Conservation (phyloP, 2,113 vertebrate genomes). For the Oxygymnocypris stewartii region DNA sequence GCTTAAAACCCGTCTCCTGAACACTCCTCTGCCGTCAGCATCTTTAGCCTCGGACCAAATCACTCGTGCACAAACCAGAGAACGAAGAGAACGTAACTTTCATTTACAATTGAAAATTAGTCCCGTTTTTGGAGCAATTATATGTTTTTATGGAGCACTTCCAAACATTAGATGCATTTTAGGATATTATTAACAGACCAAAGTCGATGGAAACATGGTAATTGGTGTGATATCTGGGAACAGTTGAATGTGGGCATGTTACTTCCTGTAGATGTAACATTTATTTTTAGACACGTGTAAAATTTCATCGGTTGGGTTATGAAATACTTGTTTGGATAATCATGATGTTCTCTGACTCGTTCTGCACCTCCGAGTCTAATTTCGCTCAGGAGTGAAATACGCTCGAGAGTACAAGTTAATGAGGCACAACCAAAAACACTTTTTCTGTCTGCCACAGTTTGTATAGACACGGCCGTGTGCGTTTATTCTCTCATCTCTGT, state of each 20-base stretch:
- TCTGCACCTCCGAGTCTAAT: not conserved
- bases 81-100: not conserved
- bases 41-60: constrained; percentile 5
- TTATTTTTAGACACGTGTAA: constrained; percentile 9
- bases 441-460: not conserved
- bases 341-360: not conserved
- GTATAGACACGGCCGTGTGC: not conserved
- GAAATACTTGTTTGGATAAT: constrained; percentile 16
- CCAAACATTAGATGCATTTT: not conserved
- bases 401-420: not conserved
- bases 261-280: not conserved
- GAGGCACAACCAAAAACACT: not conserved
- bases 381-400: constrained; percentile 10
- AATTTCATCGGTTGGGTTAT: not conserved
- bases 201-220: not conserved
- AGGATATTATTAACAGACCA: not conserved
- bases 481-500: not conserved
- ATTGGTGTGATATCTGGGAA: not conserved
- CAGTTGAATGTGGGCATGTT: too few relatives aligned
- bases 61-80: not conserved
- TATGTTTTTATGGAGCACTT: not conserved
- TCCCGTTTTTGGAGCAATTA: too few relatives aligned
- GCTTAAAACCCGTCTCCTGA: constrained; percentile 65
- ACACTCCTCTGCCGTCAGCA: constrained; percentile 47
- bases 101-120: too few relatives aligned